Base-by-base conservation (phyloP, 2,113 vertebrate genomes). In the Paedocypris sp. region DNA sequence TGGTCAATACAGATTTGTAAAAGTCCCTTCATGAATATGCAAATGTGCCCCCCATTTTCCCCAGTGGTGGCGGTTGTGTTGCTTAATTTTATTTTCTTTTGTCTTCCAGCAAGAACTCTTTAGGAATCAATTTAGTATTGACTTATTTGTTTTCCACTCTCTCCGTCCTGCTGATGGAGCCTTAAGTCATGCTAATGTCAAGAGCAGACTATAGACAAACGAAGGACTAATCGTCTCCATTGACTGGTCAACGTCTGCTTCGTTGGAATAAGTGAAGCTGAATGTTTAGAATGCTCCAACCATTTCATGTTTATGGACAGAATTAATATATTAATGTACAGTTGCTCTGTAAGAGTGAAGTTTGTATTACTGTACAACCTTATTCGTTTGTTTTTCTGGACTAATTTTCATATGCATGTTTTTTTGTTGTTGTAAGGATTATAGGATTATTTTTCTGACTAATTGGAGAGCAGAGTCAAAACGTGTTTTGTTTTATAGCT, bases 1-100 rank as follows among this genome's bases (percentile, higher is more conserved):
- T 48, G 60, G 57, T 77, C 67, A 67, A 52, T 78, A 65, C 45
- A 73, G 49, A 72, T 73, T 70, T 71, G 32, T 60, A 75, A 60
- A 56, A 45, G 16, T 50, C 57, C 46, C 31, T 49, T 70, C 62
- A 70, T 74, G 54, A 76, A 65, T 73, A 79, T 63, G 50, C 46
- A 6, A 52, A 43, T 8, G 51, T 50, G 26, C 72, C 72, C 66
- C 23, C 59, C 11, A 41, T 26, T 35, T 33, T 42, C 6, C 25
- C 67, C 23, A 41, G 25, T 6, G 38, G 25, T 12, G 12, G 20
- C 12, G 35, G 13, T 3, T 53, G 19, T 29, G n/a, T 62, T 36
- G 13, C 13, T 29, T 13, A 13, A 42, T 25, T 18, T 50, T 46
- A 3, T 45, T 63, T 62, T 59, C 36, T 61, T 28, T 35, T 47